Conservation (phyloP, 1,140 invertebrate genomes). For the Daktulosphaira vitifoliae region DNA sequence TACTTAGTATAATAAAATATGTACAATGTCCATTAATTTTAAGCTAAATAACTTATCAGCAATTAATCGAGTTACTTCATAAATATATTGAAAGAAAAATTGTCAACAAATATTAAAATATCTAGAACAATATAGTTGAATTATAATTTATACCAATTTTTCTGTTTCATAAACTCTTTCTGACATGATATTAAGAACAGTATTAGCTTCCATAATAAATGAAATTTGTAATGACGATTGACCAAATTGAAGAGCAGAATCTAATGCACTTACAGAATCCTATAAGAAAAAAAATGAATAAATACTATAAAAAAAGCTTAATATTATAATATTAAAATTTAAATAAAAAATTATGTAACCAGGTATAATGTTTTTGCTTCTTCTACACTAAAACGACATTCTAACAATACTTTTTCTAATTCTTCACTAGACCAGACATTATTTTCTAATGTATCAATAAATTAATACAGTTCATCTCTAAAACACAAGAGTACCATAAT, state of each 20-base stretch:
- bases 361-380: slow-evolving; percentile 11
- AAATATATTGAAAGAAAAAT: too few relatives aligned
- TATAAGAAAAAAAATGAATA: background rate
- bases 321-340: background rate
- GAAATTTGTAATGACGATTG: background rate
- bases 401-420: background rate
- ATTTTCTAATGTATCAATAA: background rate
- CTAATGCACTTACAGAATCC: slow-evolving; percentile 8
- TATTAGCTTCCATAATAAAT: background rate
- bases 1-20: too few relatives aligned
- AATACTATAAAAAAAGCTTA: background rate
- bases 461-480: background rate
- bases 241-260: slow-evolving; percentile 12
- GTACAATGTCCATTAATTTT: too few relatives aligned
- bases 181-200: slow-evolving; percentile 18
- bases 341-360: background rate
- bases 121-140: background rate
- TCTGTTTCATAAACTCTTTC: slow-evolving; percentile 7
- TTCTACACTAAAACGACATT: background rate
- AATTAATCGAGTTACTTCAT: too few relatives aligned
- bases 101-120: too few relatives aligned
- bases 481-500: too few relatives aligned
- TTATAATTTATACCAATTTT: slow-evolving; percentile 1
- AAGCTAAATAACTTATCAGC: too few relatives aligned
- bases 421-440: background rate